These are phyloP conservation scores for Ichneumon xanthorius DNA, from an alignment of 2,888 invertebrate species.

Conservation along the genomic window DNA sequence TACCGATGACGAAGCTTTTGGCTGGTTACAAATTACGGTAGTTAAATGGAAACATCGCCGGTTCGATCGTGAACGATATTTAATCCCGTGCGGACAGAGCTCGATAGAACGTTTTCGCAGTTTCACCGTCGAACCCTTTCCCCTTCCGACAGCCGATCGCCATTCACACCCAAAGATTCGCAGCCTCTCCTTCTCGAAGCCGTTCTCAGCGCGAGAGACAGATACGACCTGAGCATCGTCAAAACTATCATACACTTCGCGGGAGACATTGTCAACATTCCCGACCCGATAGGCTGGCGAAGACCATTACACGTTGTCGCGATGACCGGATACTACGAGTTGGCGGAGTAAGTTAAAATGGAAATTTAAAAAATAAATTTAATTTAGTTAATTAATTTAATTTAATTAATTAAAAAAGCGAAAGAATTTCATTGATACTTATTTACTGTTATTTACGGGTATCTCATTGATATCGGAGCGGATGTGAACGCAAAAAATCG, in stretches of 20 bases:
- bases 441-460: slow-evolving; percentile 33
- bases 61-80: slow-evolving; percentile 26
- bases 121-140: slow-evolving; percentile 40
- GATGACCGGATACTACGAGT: slow-evolving; percentile 61
- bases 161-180: slow-evolving; percentile 53
- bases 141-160: slow-evolving; percentile 35
- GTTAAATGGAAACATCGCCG: neutral
- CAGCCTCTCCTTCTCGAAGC: slow-evolving; percentile 57
- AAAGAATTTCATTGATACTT: neutral
- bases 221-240: slow-evolving; percentile 50
- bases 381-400: too few relatives aligned
- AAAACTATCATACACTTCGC: slow-evolving; percentile 48
- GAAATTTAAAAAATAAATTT: too few relatives aligned
- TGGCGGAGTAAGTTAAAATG: slow-evolving; percentile 61
- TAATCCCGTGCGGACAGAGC: neutral
- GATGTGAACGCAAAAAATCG: slow-evolving; percentile 67
- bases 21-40: slow-evolving; percentile 50
- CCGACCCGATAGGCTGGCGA: slow-evolving; percentile 65
- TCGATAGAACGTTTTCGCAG: neutral
- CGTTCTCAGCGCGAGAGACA: slow-evolving; percentile 53
- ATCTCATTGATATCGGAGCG: slow-evolving; percentile 65
- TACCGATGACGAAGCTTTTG: slow-evolving; percentile 66
- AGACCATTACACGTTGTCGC: slow-evolving; percentile 68
- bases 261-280: slow-evolving; percentile 60
- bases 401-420: neutral